Evolutionary conservation across 2,888 invertebrate species (phyloP).

Genomic region (Himalopsyche tibetana): DNA sequence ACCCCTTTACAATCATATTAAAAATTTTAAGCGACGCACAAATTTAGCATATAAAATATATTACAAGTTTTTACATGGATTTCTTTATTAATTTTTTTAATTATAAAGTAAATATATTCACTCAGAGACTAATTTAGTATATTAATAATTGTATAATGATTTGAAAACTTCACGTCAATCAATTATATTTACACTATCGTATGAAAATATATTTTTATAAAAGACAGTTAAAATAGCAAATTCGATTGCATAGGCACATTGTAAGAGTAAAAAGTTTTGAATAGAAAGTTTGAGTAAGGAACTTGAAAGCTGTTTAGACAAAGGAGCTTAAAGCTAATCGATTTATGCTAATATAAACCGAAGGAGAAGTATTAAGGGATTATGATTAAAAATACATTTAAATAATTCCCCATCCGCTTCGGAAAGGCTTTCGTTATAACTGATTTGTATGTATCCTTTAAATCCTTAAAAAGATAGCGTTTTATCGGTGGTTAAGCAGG

Average conservation of each 20-base stretch:
- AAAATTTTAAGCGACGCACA: too few species aligned
- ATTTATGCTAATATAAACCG: slow-evolving; percentile 24
- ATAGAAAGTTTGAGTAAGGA: not conserved
- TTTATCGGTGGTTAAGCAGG: too few species aligned
- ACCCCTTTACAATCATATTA: too few species aligned
- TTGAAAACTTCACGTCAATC: too few species aligned
- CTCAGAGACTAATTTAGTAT: too few species aligned
- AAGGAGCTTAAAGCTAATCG: slow-evolving; percentile 8
- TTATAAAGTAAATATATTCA: too few species aligned
- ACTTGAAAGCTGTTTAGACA: slow-evolving; percentile 7
- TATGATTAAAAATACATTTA: slow-evolving; percentile 22
- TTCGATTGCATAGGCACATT: not conserved
- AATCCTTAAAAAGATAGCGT: not conserved
- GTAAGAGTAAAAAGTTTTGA: not conserved
- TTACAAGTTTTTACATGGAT: too few species aligned
- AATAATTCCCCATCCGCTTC: not conserved
- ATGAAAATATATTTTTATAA: too few species aligned
- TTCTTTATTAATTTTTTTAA: too few species aligned
- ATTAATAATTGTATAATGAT: too few species aligned
- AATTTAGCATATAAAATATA: too few species aligned
- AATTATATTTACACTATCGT: too few species aligned
- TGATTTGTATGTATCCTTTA: not conserved
- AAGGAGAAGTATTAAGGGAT: slow-evolving; percentile 1
- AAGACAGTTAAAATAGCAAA: not conserved
- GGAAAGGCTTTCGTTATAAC: not conserved